A percentile compares a stretch with the other conserved stretches of the same genome.
Conservation (phyloP, 1,140 invertebrate genomes). For the Drosophila lowei region DNA sequence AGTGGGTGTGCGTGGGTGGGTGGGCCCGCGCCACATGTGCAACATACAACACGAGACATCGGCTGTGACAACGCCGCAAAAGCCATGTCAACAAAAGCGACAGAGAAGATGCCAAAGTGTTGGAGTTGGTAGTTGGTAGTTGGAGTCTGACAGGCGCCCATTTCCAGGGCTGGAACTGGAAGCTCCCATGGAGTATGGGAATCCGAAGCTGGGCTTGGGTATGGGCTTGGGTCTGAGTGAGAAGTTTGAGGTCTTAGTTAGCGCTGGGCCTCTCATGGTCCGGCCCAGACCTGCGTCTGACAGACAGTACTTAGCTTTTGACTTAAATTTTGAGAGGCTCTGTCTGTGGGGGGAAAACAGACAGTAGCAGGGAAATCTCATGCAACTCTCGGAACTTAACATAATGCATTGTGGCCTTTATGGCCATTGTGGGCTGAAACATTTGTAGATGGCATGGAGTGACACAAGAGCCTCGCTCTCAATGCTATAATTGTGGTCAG, state of each 20-base stretch:
- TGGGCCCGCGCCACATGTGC: slow-evolving; percentile 33
- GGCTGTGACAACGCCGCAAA: slow-evolving; percentile 73
- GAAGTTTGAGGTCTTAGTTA: slow-evolving; percentile 27
- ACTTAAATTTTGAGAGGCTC: slow-evolving; percentile 61
- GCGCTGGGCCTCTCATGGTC: background rate
- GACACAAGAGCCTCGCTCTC: slow-evolving; percentile 15
- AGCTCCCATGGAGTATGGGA: too few species aligned
- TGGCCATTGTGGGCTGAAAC: slow-evolving; percentile 19
- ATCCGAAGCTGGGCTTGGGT: background rate
- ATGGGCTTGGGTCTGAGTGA: background rate
- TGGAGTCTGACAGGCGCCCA: slow-evolving; percentile 37
- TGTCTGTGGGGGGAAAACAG: slow-evolving; percentile 27
- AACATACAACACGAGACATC: slow-evolving; percentile 72
- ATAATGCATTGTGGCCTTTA: slow-evolving; percentile 43
- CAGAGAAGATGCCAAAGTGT: slow-evolving; percentile 46
- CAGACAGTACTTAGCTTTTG: slow-evolving; percentile 57
- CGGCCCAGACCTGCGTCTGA: slow-evolving; percentile 47
- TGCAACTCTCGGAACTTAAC: slow-evolving; percentile 18
- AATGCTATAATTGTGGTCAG: slow-evolving; percentile 10
- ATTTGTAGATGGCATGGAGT: slow-evolving; percentile 34
- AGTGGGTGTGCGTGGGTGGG: slow-evolving; percentile 22
- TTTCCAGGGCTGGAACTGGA: background rate
- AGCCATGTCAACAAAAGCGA: slow-evolving; percentile 75
- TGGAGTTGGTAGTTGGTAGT: slow-evolving; percentile 34
- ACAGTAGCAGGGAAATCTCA: slow-evolving; percentile 34